Conservation (phyloP, 2,797 vertebrate species). For the Natrix natrix region DNA sequence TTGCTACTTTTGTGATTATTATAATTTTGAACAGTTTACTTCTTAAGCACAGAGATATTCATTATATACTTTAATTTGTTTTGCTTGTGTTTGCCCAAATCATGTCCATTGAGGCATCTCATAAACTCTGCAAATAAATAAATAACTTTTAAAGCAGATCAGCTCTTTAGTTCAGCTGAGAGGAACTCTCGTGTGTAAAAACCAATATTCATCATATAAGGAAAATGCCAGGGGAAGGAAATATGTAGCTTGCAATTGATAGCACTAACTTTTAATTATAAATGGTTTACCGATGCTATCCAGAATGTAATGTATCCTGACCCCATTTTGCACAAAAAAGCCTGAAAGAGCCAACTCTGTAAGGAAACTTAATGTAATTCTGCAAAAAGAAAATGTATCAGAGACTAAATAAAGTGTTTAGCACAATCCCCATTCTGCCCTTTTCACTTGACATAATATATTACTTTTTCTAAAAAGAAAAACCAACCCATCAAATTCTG, state of each 20-base stretch:
- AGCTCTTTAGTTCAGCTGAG: background rate
- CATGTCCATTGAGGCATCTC: background rate
- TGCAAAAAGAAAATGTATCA: background rate
- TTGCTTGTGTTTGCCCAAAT: background rate
- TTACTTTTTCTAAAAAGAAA: background rate
- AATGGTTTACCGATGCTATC: background rate
- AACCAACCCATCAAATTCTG: background rate
- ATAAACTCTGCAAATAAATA: background rate
- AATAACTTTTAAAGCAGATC: background rate
- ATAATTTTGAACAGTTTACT: background rate
- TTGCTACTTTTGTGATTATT: background rate
- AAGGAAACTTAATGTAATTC: background rate
- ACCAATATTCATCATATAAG: background rate
- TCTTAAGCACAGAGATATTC: background rate
- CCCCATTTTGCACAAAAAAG: background rate
- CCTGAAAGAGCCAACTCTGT: background rate
- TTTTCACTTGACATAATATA: background rate
- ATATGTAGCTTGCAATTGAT: background rate
- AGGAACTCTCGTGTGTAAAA: background rate
- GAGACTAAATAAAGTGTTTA: background rate
- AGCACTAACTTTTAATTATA: background rate
- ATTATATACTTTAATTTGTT: background rate
- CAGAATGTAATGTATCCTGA: background rate
- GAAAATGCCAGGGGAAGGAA: background rate
- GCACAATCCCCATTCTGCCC: background rate